A percentile compares a stretch with the other conserved stretches of the same genome.
Conservation (phyloP, 2,797 vertebrate genomes). For the Gephyroberyx darwinii region DNA sequence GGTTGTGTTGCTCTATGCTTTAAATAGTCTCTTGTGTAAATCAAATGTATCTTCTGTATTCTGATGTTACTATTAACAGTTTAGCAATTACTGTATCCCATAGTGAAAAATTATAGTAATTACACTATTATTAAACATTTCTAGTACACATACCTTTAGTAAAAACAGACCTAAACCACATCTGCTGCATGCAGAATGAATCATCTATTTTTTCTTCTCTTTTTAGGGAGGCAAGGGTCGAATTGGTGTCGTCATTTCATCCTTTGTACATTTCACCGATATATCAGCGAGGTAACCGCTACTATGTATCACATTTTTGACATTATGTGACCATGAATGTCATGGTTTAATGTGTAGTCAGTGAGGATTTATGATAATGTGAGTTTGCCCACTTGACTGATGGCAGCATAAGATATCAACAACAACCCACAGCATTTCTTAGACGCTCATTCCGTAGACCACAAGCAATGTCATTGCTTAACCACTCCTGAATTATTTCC, state of each 20-base stretch:
- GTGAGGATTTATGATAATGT: slow-evolving; percentile 13
- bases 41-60: background rate
- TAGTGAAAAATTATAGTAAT: background rate
- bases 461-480: slow-evolving; percentile 33
- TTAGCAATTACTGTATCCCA: background rate
- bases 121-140: background rate
- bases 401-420: slow-evolving; percentile 17
- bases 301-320: slow-evolving; percentile 1
- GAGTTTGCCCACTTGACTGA: background rate
- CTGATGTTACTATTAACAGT: background rate
- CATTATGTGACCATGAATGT: slow-evolving; percentile 17
- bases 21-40: background rate
- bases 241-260: slow-evolving; percentile 94
- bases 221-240: slow-evolving; percentile 92
- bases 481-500: slow-evolving; percentile 44
- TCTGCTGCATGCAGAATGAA: slow-evolving; percentile 29
- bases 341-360: slow-evolving; percentile 12
- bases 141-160: background rate
- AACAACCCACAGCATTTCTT: slow-evolving; percentile 39
- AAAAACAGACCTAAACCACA: background rate
- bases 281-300: slow-evolving; percentile 91
- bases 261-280: slow-evolving; percentile 94
- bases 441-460: slow-evolving; percentile 32
- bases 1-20: background rate
- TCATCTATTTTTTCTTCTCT: slow-evolving; percentile 37